Evolutionary conservation across 2,113 vertebrate species (phyloP).

Genomic region (Lycaon pictus): DNA sequence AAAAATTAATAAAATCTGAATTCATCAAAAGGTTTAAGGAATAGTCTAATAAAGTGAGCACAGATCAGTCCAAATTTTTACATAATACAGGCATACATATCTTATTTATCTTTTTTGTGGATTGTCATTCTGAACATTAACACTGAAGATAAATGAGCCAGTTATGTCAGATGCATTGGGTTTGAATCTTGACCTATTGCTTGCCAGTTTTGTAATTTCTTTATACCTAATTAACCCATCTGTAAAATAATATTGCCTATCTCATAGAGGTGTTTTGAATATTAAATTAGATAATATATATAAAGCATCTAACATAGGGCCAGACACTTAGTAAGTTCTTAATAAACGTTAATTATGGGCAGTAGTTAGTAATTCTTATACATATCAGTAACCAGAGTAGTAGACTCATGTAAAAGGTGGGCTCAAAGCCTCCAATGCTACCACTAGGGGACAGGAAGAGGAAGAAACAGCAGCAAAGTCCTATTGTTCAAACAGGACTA

Average conservation of each 20-base stretch:
- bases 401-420: conserved; percentile 43
- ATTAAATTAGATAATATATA: not conserved
- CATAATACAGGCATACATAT: not conserved
- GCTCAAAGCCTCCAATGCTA: not conserved
- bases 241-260: not conserved
- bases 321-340: not conserved
- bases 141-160: not conserved
- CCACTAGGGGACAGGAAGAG: conserved; percentile 74
- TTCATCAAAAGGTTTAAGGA: conserved; percentile 20
- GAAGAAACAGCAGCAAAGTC: conserved; percentile 64
- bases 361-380: not conserved
- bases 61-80: not conserved
- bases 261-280: not conserved
- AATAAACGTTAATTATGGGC: not conserved
- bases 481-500: conserved; percentile 75
- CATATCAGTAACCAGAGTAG: not conserved
- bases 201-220: not conserved
- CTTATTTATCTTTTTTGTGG: not conserved
- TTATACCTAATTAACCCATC: not conserved
- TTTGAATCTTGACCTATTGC: not conserved
- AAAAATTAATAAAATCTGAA: not conserved
- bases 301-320: not conserved
- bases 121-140: not conserved
- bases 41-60: not conserved
- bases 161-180: not conserved